Base-by-base conservation (phyloP, 2,888 invertebrate species). In the Glyphotaelius pellucidus region DNA sequence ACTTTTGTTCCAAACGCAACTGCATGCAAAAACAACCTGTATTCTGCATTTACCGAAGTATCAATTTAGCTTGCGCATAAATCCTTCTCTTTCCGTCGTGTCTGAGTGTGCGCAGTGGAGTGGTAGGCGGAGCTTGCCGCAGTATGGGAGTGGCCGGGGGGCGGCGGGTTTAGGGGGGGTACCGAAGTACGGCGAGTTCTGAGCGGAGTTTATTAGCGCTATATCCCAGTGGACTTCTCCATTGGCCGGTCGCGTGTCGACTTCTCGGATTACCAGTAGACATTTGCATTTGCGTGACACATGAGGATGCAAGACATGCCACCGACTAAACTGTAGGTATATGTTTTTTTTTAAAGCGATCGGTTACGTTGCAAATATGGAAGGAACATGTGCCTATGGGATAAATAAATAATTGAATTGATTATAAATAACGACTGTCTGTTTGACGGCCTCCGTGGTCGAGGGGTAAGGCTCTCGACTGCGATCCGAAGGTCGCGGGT, bases 121-220 rank as follows among this genome's bases (percentile, higher is more conserved):
- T 31, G 52, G 35, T 67, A 79, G 92, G 92, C 90, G 92, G 89
- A 83, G 90, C 90, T 86, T 90, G 95, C 94, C 92, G 94, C 92
- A 94, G 94, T 52, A 94, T 95, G 94, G 94, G 94, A 94, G 95
- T 95, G 95, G 94, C 94, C 94, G 94, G 94, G 94, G 94, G 94
- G 94, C 94, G 94, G 94, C 95, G 93, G 94, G 96, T 95, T 95
- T 95, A 95, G 95, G 95, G 95, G 95, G 95, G 95, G 80, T 30
- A 90, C 92, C 84, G 85, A 25, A 31, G 47, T 30, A 88, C 30
- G 47, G 89, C 35, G 42, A 42, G 85, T 31, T 31, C 32, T 42
- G 32, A 88, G 30, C 31, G 31, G 52, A 67, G 52, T 90, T 83
- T 38, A 90, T 90, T n/a, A 38, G 89, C 7, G 89, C 89, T 92